Base-by-base conservation (phyloP, 2,797 vertebrate genomes). In the Gambusia yucatana region DNA sequence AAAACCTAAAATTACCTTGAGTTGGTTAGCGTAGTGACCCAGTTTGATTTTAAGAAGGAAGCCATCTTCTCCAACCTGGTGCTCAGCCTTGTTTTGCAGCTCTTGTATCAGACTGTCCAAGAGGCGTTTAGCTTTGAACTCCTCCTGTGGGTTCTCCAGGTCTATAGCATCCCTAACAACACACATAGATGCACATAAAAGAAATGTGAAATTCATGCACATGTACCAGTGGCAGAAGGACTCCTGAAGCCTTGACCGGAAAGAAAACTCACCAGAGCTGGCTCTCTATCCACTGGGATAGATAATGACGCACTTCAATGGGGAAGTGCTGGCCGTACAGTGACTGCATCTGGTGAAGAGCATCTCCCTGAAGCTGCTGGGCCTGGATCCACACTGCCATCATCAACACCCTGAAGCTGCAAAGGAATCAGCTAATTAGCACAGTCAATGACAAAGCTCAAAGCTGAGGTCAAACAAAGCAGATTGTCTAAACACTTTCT, bases 291-390 rank as follows among this genome's bases (percentile, higher is more conserved):
- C 97, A 98, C 84, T 98, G 97, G 0, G 97, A 97, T 77, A 98
- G 92, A 86, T 98, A 98, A 90, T 99, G 98, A 76, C 98, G 97
- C 92, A 99, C 98, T 88, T 99, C 98, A 3, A 99, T 99, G 78
- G 98, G 98, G 84, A 99, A 99, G 90, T 99, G 98, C 91, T 99
- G 98, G n/a, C 98, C 98, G 0, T 99, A 99, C 30, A 99, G 94
- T 0, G 97, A 98, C 86, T 99, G 98, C 98, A 99, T 99, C 94
- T 99, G 98, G 83, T 97, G 98, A 72, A 99, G 95, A 72, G 98
- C 97, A 33, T 99, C 98, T 0, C 98, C 98, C 90, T 98, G 98
- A 76, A 99, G 97, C 95, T 99, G 98, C 95, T 99, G 98, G 59
- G 98, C 97, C 93, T 98, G 97, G 88, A 98, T 98, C 97, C 97